Evolutionary conservation across 2,797 vertebrate genomes (phyloP), one percentile per base, ranked within the genome.

Genomic region (Amphiprion clarkii): DNA sequence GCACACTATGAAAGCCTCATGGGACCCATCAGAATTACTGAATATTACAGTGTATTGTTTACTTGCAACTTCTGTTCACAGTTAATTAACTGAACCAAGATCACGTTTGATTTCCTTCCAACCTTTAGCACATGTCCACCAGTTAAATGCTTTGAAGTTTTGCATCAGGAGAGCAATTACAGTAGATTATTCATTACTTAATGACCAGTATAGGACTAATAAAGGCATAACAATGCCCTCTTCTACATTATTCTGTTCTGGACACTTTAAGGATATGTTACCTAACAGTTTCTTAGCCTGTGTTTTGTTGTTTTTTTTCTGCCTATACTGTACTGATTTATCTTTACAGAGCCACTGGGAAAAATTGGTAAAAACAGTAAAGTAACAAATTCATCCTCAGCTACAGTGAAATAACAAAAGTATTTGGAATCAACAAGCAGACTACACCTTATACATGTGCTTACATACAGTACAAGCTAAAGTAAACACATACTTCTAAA

Each of bases 151-250:
- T 52, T 16, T 4, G 10, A 70, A 33, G 29, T 31, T 59, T 46
- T 25, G 73, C 12, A 6, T 55, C 39, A 51, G 44, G 13, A 49
- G 27, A 40, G 16, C 58, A 51, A 78, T 69, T 68, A 69, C n/a
- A 78, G 59, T 10, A 48, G 54, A 78, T 27, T 53, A 56, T 36
- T 79, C 31, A 27, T 66, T 77, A 74, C 58, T 63, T n/a, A 59
- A 14, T 55, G 77, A 70, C 12, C 77, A 16, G 0, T 39, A 21
- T 10, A 21, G 14, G 21, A 58, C 31, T 39, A 49, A 33, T 67
- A 69, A 73, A 70, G 31, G 53, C 55, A 25, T 3, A 56, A 64
- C 49, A 52, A 25, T 7, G 33, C 6, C 31, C 19, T 11, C 19
- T 23, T 74, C 25, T 10, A 36, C 65, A 44, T 14, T n/a, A 21